Base-by-base conservation (phyloP, 1,140 invertebrate genomes). In the Atta colombica region DNA sequence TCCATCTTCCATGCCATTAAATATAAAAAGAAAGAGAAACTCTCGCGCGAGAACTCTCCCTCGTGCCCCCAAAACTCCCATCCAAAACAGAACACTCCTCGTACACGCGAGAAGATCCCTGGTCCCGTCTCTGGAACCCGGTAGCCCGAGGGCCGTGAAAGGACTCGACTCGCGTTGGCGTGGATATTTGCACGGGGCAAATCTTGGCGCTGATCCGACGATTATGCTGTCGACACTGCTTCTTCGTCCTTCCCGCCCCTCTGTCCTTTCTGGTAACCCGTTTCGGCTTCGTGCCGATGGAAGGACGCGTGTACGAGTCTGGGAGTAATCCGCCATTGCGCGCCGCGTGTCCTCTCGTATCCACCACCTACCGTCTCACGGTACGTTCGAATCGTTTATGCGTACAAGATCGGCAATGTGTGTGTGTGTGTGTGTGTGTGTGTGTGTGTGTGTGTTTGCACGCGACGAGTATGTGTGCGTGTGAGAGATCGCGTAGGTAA, bases 151-250 rank as follows among this genome's bases (percentile, higher is more conserved):
- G 71, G 55, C 66, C 25, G 63, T 35, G 55, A 35, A 51, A 31
- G 49, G 25, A 66, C 77, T 10, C 60, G 77, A 77, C 75, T 45
- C 53, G 81, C 68, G 72, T 85, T 90, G 88, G 91, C 91, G 91
- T 91, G 90, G 91, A 88, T 89, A 89, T 90, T 92, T 89, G 90
- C 90, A 88, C 87, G 90, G 87, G 85, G 88, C 65, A 89, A 87
- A 89, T 91, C 89, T 87, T 45, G 85, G 49, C 88, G 92, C 91
- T 89, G 88, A 94, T 86, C 91, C 91, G 85, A 78, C 91, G 91
- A 94, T 94, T 94, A 94, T 93, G 91, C 92, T 93, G 94, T 94
- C 94, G 93, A 94, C 93, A 94, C 93, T 93, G 88, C 90, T 90
- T 87, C 87, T 87, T 45, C 77, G 77, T 68, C 63, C 71, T 71